Percentiles rank a stretch among this genome's conserved stretches.
Conservation (phyloP, 2,888 invertebrate species). For the Erebia palarica region DNA sequence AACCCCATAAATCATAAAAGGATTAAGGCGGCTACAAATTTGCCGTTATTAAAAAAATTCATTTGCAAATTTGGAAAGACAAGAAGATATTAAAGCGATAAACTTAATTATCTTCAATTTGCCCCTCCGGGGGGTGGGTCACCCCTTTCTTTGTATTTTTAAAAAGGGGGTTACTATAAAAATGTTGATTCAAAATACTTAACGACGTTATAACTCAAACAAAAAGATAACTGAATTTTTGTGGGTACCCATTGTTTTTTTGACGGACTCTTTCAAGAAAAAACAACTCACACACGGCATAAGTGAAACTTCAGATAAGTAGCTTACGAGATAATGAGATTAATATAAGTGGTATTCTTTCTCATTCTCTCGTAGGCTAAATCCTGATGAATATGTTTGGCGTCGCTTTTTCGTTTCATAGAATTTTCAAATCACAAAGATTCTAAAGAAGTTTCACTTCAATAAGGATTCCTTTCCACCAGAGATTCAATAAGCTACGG, state of each 20-base stretch:
- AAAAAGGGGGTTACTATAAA: conserved; percentile 57
- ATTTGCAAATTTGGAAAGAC: conserved; percentile 81
- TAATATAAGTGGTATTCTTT: too few relatives aligned
- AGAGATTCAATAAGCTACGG: too few relatives aligned
- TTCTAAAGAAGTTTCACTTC: too few relatives aligned
- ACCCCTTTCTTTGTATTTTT: conserved; percentile 57
- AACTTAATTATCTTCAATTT: conserved; percentile 75
- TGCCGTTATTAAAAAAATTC: conserved; percentile 81
- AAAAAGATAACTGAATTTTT: not conserved
- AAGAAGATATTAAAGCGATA: conserved; percentile 78
- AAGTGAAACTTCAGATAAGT: too few relatives aligned
- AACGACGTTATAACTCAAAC: conserved; percentile 33
- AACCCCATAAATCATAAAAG: conserved; percentile 70
- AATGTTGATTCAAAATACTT: conserved; percentile 58
- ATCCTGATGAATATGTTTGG: too few relatives aligned
- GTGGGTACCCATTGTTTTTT: not conserved
- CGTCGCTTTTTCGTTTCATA: too few relatives aligned
- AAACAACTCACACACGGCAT: too few relatives aligned
- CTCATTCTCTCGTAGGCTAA: too few relatives aligned
- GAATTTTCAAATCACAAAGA: too few relatives aligned
- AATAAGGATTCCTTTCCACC: too few relatives aligned
- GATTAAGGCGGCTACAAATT: conserved; percentile 73
- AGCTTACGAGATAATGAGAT: too few relatives aligned
- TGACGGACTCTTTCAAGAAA: not conserved
- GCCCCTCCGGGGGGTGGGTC: conserved; percentile 57